phyloP scores from a whole-genome alignment of 2,888 invertebrate species.

The Pasiphila rectangulata region DNA sequence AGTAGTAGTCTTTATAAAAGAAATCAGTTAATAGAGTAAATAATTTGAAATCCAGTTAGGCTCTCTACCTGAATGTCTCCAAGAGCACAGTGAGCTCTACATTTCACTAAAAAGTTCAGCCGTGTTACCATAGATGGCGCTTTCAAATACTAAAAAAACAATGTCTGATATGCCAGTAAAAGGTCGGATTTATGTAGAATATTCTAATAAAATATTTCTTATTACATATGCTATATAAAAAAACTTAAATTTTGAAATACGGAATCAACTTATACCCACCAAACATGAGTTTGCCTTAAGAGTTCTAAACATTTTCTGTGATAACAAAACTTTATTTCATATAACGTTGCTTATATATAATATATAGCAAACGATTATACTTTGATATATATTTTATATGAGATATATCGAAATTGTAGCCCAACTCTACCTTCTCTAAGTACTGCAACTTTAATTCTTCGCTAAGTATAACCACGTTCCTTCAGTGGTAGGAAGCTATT shows the following conservation, averaged over 20 bases:
- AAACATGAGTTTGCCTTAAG: too few species aligned
- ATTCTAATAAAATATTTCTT: too few species aligned
- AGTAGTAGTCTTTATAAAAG: background rate
- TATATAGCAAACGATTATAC: background rate
- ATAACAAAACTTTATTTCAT: too few species aligned
- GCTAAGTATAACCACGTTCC: conserved; percentile 31
- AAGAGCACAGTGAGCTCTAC: conserved; percentile 14
- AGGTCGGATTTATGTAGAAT: too few species aligned
- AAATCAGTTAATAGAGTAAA: background rate
- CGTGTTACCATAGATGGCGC: conserved; percentile 34
- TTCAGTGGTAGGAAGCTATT: conserved; percentile 36
- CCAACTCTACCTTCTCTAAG: conserved; percentile 16
- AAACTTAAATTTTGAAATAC: too few species aligned
- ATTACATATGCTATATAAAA: too few species aligned
- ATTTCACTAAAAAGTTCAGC: conserved; percentile 28
- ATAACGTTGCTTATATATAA: background rate
- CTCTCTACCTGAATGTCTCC: conserved; percentile 5
- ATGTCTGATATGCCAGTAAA: background rate
- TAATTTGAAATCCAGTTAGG: background rate
- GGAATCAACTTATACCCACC: too few species aligned
- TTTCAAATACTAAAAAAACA: conserved; percentile 4
- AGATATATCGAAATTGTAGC: conserved; percentile 8
- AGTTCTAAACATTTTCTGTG: too few species aligned
- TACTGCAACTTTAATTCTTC: conserved; percentile 27
- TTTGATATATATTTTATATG: conserved; percentile 1